Conservation (phyloP, 2,888 invertebrate genomes). For the Drosophila infuscata region DNA sequence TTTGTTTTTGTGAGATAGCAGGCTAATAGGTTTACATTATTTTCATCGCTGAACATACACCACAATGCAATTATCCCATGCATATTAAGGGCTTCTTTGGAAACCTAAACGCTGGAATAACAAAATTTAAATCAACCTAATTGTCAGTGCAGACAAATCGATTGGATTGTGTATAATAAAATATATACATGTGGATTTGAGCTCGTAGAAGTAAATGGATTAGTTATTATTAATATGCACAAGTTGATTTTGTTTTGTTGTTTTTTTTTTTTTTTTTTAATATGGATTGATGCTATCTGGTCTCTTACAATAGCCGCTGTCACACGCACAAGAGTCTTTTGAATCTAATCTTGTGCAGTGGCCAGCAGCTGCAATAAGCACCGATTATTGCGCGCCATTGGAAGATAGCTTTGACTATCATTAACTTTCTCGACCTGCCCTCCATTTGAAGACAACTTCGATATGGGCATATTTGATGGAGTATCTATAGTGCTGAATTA, state of each 20-base stretch:
- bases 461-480: conserved; percentile 25
- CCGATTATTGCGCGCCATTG: conserved; percentile 42
- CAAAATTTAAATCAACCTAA: not conserved
- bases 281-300: conserved; percentile 63
- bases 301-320: conserved; percentile 98
- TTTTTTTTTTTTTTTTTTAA: not conserved
- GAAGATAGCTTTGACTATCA: conserved; percentile 12
- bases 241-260: not conserved
- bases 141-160: not conserved
- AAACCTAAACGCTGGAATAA: not conserved
- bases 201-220: not conserved
- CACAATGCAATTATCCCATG: not conserved
- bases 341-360: conserved; percentile 98
- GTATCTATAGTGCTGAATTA: conserved; percentile 55
- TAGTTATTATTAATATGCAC: not conserved
- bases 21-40: not conserved
- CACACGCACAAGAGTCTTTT: conserved; percentile 99
- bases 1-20: not conserved
- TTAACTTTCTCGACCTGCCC: not conserved
- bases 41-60: not conserved
- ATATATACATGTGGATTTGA: too few relatives aligned
- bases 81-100: conserved; percentile 3
- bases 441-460: not conserved
- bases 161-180: not conserved
- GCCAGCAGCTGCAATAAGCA: conserved; percentile 98